phyloP scores from a whole-genome alignment of 2,113 vertebrate genomes.

The Monopterus albus region DNA sequence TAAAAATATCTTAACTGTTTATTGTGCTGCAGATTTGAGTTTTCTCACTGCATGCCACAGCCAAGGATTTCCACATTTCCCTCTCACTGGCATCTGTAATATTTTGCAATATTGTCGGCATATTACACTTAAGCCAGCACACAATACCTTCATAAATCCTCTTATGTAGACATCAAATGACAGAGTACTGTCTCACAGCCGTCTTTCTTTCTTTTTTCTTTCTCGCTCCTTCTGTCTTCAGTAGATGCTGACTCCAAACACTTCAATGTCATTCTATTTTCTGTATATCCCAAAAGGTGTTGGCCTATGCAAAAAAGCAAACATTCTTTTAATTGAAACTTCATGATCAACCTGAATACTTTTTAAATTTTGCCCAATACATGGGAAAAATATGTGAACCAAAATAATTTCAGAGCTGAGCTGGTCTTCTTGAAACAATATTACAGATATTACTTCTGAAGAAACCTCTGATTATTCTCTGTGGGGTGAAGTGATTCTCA shows the following conservation, averaged over 20 bases:
- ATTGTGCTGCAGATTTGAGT: not conserved
- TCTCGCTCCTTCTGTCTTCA: not conserved
- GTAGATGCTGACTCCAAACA: conserved; percentile 3
- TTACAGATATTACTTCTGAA: conserved; percentile 79
- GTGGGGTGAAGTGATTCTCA: conserved; percentile 76
- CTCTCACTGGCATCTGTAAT: conserved; percentile 52
- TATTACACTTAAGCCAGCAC: conserved; percentile 57
- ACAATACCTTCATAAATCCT: conserved; percentile 60
- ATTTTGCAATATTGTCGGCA: conserved; percentile 63
- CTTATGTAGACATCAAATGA: conserved; percentile 28
- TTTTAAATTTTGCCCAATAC: conserved; percentile 40
- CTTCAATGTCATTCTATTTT: conserved; percentile 11
- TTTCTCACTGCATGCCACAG: not conserved
- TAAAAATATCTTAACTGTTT: not conserved
- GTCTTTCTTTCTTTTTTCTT: conserved; percentile 15
- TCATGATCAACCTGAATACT: conserved; percentile 20
- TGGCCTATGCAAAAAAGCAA: not conserved
- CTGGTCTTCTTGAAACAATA: conserved; percentile 74
- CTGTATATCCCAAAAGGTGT: not conserved
- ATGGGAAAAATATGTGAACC: conserved; percentile 23
- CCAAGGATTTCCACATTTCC: conserved; percentile 35
- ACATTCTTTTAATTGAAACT: conserved; percentile 31
- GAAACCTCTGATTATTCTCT: conserved; percentile 79
- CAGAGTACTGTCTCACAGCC: not conserved
- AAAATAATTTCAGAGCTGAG: conserved; percentile 62